phyloP scores from a whole-genome alignment of 2,113 vertebrate species.

The Macaca fascicularis region DNA sequence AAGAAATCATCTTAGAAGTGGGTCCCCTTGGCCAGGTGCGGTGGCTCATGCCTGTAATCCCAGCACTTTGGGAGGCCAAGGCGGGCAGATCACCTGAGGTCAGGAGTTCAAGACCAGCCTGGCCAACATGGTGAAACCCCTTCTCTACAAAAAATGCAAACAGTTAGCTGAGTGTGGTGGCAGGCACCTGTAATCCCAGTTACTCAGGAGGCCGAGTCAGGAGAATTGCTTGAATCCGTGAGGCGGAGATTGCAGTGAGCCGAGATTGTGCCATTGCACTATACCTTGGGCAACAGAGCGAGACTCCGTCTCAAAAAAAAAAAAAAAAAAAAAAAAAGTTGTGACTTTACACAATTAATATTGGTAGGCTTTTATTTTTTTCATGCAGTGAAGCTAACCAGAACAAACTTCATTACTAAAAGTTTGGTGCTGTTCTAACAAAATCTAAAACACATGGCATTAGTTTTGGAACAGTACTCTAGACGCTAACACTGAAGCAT shows the following conservation, averaged over 20 bases:
- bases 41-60: too few species aligned
- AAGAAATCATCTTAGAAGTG: background rate
- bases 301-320: background rate
- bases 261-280: background rate
- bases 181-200: too few species aligned
- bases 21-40: background rate
- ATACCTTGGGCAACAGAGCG: background rate
- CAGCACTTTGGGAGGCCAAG: background rate
- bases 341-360: background rate
- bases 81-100: too few species aligned
- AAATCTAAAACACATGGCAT: background rate
- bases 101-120: too few species aligned
- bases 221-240: background rate
- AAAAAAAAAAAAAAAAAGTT: background rate
- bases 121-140: too few species aligned
- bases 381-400: background rate
- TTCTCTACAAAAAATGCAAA: too few species aligned
- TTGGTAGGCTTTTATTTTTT: background rate
- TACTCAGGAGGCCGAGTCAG: too few species aligned
- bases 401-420: background rate
- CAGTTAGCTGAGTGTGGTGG: too few species aligned
- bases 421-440: background rate
- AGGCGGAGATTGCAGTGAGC: background rate
- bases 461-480: background rate
- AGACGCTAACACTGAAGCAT: background rate